These are phyloP conservation scores for Phyllostomus hastatus DNA, from an alignment of 2,113 vertebrate genomes.

Conservation along the genomic window DNA sequence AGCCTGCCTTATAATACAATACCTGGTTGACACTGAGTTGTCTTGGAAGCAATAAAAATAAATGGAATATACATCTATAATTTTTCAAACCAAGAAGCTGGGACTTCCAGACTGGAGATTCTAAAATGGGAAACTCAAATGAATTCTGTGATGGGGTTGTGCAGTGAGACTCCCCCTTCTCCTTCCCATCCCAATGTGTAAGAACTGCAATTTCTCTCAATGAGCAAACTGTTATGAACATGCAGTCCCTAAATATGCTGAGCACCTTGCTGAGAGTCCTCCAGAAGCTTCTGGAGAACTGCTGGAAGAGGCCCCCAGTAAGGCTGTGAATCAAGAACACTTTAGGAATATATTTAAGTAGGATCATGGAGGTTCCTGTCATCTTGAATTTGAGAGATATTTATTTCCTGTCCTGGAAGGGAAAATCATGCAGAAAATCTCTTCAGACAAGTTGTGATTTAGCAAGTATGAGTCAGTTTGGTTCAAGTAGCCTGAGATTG, in stretches of 20 bases:
- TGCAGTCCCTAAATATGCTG: not conserved
- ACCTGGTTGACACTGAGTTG: not conserved
- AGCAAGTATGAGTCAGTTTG: slow-evolving; percentile 69
- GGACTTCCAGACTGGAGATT: not conserved
- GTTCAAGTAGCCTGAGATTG: slow-evolving; percentile 59
- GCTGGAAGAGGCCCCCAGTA: not conserved
- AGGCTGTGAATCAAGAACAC: not conserved
- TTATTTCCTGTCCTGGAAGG: slow-evolving; percentile 37
- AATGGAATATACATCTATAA: not conserved
- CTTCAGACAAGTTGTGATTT: slow-evolving; percentile 28
- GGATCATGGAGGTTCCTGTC: not conserved
- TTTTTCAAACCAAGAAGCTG: not conserved
- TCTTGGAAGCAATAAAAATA: not conserved
- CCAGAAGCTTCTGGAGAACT: not conserved
- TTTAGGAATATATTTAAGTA: not conserved
- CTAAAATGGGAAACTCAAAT: not conserved
- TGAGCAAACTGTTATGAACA: not conserved
- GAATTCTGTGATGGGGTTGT: not conserved
- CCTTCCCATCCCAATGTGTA: not conserved
- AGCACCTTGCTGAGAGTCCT: not conserved
- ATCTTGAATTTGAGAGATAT: slow-evolving; percentile 33
- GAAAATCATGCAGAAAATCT: slow-evolving; percentile 43
- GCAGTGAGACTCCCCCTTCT: not conserved
- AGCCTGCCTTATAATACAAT: not conserved
- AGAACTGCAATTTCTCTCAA: not conserved